Evolutionary conservation across 2,797 vertebrate species (phyloP).

Genomic region (Fistularia tabacaria): DNA sequence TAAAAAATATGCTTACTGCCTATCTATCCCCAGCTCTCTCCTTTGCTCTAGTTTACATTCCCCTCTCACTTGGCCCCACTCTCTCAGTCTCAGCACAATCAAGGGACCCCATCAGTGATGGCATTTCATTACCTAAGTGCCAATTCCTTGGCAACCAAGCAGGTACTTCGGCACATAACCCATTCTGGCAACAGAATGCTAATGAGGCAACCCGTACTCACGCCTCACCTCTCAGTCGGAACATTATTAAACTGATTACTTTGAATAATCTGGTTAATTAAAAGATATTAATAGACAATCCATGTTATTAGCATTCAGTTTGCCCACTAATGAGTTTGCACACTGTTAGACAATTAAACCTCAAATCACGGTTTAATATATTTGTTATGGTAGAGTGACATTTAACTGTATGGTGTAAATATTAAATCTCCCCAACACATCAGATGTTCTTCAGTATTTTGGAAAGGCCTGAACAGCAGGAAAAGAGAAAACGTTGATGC

Average conservation of each 20-base stretch:
- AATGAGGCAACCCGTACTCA: constrained; percentile 33
- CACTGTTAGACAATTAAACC: too few species aligned
- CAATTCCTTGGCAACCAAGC: constrained; percentile 63
- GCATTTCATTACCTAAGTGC: constrained; percentile 74
- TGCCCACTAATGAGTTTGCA: too few species aligned
- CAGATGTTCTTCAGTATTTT: too few species aligned
- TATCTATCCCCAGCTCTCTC: constrained; percentile 38
- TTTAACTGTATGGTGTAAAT: too few species aligned
- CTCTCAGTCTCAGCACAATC: constrained; percentile 63
- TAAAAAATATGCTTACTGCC: constrained; percentile 45
- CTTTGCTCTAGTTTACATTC: constrained; percentile 37
- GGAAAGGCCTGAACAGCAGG: too few species aligned
- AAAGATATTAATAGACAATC: too few species aligned
- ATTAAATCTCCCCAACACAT: too few species aligned
- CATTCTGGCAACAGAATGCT: constrained; percentile 40
- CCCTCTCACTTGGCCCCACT: constrained; percentile 58
- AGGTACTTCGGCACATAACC: constrained; percentile 57
- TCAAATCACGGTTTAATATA: too few species aligned
- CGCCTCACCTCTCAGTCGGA: constrained; percentile 5
- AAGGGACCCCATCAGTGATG: constrained; percentile 61
- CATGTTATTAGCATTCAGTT: too few species aligned
- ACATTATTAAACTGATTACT: background rate
- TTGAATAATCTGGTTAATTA: too few species aligned
- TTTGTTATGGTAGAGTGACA: too few species aligned
- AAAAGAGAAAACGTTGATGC: too few species aligned